Base-by-base conservation (phyloP, 2,888 invertebrate genomes). In the Ligdia adustata region DNA sequence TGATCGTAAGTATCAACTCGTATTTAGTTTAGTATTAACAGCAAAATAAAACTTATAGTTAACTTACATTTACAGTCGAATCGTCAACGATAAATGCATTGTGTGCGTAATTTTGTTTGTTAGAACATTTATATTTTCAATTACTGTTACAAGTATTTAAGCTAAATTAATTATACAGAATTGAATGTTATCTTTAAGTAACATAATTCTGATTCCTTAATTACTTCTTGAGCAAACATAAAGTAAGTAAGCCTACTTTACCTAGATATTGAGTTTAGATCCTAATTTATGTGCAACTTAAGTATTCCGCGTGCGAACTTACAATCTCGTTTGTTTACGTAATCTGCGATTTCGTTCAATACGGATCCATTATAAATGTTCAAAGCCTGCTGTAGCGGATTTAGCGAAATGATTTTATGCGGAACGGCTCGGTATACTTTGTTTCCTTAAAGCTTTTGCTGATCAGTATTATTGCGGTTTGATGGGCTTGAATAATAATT, bases 351-450 rank as follows among this genome's bases (percentile, higher is more conserved):
- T 48, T 37, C 24, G 44, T 53, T 57, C 55, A 51, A 58, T 51
- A 52, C 62, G 52, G 40, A 58, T 65, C 57, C 56, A 62, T 60
- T 62, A 62, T 55, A 46, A 50, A 56, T 48, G 57, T 35, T 16
- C 34, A 24, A 16, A 20, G 24, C 40, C 15, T 35, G 13, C 18
- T 32, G 32, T 31, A 60, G 42, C 42, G 4, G 44, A 55, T 43
- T 55, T 62, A 53, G 52, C 12, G 9, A 20, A 14, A 38, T 38
- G 38, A 45, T 38, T 32, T 45, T 22, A 28, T 39, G 9, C 15
- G 35, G 22, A 34, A 43, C 26, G 33, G 27, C 15, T 34, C 24
- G 24, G 32, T 29, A 43, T 14, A 24, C 28, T 34, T 14, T 34
- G 20, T 33, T 27, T 20, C 15, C n/a, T 31, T 9, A 16, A 31